Base-by-base conservation (phyloP, 2,888 invertebrate genomes). In the Xanthia togata region DNA sequence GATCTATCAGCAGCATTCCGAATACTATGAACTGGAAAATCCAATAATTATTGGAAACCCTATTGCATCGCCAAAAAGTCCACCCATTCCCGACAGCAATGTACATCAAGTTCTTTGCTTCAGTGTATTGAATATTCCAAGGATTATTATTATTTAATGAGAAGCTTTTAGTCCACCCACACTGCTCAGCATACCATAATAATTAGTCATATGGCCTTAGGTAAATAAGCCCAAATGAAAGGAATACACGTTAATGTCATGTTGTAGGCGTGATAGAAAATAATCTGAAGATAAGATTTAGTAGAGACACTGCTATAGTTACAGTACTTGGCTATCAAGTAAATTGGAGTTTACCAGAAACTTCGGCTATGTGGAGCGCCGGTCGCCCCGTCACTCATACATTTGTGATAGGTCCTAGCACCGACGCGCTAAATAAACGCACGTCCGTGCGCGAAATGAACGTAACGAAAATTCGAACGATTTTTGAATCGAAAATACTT, bases 81-180 rank as follows among this genome's bases (percentile, higher is more conserved):
- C 60, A 67, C 62, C 2, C 26, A 17, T 44, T 76, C 38, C 12
- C 47, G 14, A 38, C 23, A 65, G 64, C 38, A n/a, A 76, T 47
- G 14, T 71, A 47, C n/a, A 26, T 59, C 59, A 38, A 59, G 50
- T n/a, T 35, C 41, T 59, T 26, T 1, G n/a, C 20, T 64, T 70
- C n/a, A 53, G 9, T 31, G 26, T 47, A 50, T 73, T 73, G 12
- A 59, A 50, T 50, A 50, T 73, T 70, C 31, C 20, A 70, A 55
- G 31, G 41, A 57, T 20, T 44, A 59, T 17, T 31, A n/a, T n/a
- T n/a, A 55, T 4, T 55, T 53, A 23, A 53, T 55, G 31, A n/a
- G 44, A 12, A 65, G 55, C 47, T 62, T 69, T 44, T 53, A 50
- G 12, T 79, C 88, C 60, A 50, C 91, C 91, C 88, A 90, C 91